Evolutionary conservation across 2,888 invertebrate species (phyloP), one percentile per base, ranked within the genome.

Genomic region (Pandemis cinnamomeana): DNA sequence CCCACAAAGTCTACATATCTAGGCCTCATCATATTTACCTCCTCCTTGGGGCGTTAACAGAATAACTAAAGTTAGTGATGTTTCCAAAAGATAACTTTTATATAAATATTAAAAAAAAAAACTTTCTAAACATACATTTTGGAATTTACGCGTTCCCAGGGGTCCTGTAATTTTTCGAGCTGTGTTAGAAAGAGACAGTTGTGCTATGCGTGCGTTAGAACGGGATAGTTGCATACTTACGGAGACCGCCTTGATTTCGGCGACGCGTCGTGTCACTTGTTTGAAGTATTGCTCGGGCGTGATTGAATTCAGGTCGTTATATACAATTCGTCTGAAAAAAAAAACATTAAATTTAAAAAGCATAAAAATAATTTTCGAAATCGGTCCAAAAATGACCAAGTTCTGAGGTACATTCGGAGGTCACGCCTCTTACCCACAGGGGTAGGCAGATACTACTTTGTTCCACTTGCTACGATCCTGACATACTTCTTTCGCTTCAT

Each of bases 231-330:
- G 53, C 48, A 83, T 85, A 95, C 96, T 95, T 94, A 97, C 97
- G 87, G 97, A 97, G 75, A 99, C 98, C 46, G 98, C 98, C 91
- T 97, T 97, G 80, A 98, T 97, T 94, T 98, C 98, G 63, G 98
- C 98, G 77, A 98, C 94, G 81, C 98, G 95, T 83, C 96, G 96
- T 0, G 97, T 98, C 78, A 99, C 98, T 91, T 98, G 97, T 90
- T 98, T 98, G 89, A 98, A 98, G 92, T 98, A 99, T 92, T 98
- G 98, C 91, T 99, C 98, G 0, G 99, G 99, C 7, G 99, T 98
- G 82, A 99, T 97, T 71, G 96, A 95, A 89, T 97, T 97, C 76
- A 99, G 95, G 90, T 99, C 99, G 86, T 96, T 97, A 94, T 98
- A 99, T 44, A 97, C 96, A 83, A 99, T 96, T 84, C 97, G 96